These are phyloP conservation scores for Platycercus adscitus DNA, from an alignment of 2,113 vertebrate genomes.

Conservation along the genomic window DNA sequence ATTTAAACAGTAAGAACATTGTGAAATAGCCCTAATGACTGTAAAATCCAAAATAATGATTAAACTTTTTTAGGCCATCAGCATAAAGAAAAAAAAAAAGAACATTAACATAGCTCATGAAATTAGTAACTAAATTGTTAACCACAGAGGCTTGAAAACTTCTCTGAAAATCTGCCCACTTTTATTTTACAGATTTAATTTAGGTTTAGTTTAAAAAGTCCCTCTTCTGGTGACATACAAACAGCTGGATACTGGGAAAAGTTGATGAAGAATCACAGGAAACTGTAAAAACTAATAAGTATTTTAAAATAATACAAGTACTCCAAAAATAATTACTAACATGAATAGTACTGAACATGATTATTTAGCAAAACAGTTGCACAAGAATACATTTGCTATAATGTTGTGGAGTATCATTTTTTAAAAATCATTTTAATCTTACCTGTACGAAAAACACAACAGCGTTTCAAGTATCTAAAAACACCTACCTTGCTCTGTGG, in stretches of 20 bases:
- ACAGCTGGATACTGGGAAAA: neutral
- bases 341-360: neutral
- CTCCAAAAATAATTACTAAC: neutral
- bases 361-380: neutral
- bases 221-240: neutral
- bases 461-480: neutral
- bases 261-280: neutral
- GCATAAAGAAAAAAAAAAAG: neutral
- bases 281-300: neutral
- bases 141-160: neutral
- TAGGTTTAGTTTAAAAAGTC: neutral
- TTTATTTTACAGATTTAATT: neutral
- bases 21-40: neutral
- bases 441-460: neutral
- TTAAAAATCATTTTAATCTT: neutral
- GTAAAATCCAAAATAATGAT: neutral
- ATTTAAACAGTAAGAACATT: neutral
- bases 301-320: neutral
- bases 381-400: neutral
- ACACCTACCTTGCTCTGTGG: conserved; percentile 84
- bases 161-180: neutral
- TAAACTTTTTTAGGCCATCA: neutral
- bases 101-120: neutral
- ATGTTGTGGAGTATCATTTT: neutral
- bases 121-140: neutral